phyloP scores from a whole-genome alignment of 1,140 invertebrate species.

The Tetragnatha versicolor region DNA sequence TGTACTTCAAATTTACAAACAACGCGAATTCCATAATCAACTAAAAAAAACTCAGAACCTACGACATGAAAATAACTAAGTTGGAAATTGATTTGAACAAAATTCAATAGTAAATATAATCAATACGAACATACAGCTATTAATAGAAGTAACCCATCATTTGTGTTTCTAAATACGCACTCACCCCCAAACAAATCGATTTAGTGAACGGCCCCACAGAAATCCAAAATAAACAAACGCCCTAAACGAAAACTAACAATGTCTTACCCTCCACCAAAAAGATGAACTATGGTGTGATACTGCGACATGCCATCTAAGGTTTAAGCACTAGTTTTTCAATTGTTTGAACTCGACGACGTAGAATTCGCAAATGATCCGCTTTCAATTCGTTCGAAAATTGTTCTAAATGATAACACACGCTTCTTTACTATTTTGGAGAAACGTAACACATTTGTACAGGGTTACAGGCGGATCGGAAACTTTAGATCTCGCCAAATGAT shows the following conservation, averaged over 20 bases:
- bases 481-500: background rate
- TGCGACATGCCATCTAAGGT: constrained; percentile 60
- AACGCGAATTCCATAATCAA: too few relatives aligned
- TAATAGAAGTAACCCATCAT: background rate
- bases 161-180: background rate
- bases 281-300: constrained; percentile 82
- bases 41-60: too few relatives aligned
- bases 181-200: too few relatives aligned
- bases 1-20: too few relatives aligned
- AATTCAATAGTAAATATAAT: constrained; percentile 55
- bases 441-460: constrained; percentile 12
- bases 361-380: background rate
- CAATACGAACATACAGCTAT: background rate
- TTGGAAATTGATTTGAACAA: background rate
- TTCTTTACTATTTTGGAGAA: constrained; percentile 6
- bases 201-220: too few relatives aligned
- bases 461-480: constrained; percentile 8
- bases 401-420: background rate
- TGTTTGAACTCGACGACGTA: background rate
- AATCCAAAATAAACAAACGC: constrained; percentile 52
- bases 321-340: background rate
- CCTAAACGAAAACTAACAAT: constrained; percentile 55
- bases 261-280: constrained; percentile 85
- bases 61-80: too few relatives aligned
- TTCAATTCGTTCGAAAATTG: background rate